Conservation (phyloP, 2,113 vertebrate genomes). For the Trochalopteron elliotii region DNA sequence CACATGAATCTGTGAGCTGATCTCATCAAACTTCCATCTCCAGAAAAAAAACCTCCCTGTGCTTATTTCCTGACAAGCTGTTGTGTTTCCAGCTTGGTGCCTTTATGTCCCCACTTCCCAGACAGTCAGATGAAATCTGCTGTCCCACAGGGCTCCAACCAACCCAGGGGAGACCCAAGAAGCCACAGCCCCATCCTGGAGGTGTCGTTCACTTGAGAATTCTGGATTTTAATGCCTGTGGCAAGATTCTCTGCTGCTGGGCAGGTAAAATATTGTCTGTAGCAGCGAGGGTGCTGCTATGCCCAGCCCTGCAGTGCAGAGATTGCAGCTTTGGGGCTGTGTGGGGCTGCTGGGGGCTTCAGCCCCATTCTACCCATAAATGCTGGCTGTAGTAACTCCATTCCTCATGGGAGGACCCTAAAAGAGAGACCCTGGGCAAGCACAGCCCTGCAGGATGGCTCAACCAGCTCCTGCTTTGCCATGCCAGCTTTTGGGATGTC, state of each 20-base stretch:
- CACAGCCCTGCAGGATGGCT: not conserved
- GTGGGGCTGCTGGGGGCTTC: not conserved
- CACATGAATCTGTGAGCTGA: not conserved
- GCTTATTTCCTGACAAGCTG: not conserved
- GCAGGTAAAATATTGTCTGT: rapidly evolving
- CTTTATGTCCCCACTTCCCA: not conserved
- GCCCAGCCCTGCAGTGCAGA: not conserved
- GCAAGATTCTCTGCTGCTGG: not conserved
- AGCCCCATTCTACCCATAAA: not conserved
- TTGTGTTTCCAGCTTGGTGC: not conserved
- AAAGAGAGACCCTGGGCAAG: not conserved
- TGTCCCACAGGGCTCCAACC: not conserved
- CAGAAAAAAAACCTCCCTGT: not conserved
- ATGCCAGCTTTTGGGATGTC: rapidly evolving
- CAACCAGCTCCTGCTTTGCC: not conserved
- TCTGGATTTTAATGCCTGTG: rapidly evolving
- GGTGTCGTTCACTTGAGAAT: not conserved
- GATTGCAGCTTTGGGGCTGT: not conserved
- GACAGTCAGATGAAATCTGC: not conserved
- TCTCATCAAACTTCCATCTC: not conserved
- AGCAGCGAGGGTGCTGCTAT: not conserved
- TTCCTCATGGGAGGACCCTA: not conserved
- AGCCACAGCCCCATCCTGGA: not conserved
- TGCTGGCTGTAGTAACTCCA: not conserved
- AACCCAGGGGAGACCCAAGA: not conserved